Evolutionary conservation across 2,113 vertebrate genomes (phyloP).

Genomic region (Struthidea cinerea): DNA sequence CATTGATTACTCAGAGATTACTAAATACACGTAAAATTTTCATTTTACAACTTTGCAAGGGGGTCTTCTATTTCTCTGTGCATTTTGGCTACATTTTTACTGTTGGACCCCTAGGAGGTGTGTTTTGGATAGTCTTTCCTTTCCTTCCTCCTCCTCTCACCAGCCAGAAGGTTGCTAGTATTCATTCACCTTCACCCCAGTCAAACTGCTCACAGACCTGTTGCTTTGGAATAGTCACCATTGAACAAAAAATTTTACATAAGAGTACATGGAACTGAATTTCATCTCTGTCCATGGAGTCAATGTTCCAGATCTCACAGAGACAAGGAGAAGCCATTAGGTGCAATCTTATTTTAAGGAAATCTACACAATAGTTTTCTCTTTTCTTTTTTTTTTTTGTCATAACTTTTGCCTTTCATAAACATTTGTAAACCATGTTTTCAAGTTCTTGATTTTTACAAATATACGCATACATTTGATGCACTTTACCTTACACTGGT

Average conservation of each 20-base stretch:
- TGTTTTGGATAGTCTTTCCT: background rate
- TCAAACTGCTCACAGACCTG: background rate
- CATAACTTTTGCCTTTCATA: background rate
- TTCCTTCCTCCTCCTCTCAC: background rate
- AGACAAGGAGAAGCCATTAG: background rate
- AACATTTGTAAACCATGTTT: background rate
- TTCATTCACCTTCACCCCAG: background rate
- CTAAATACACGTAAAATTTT: background rate
- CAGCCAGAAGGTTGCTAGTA: background rate
- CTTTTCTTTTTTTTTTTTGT: background rate
- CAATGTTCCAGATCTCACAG: background rate
- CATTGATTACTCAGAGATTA: background rate
- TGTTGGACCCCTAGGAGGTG: background rate
- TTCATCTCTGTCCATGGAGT: background rate
- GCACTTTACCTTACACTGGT: background rate
- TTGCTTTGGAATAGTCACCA: background rate
- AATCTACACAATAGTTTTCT: fast-evolving
- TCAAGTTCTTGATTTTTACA: background rate
- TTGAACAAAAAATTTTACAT: background rate
- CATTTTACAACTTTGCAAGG: fast-evolving
- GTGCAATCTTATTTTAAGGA: background rate
- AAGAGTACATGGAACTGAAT: background rate
- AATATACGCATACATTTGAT: background rate
- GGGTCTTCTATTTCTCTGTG: background rate
- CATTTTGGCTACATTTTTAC: background rate